A percentile compares a stretch with the other conserved stretches of the same genome.
These are phyloP conservation scores for Melanotaenia boesemani DNA, from an alignment of 2,797 vertebrate genomes.

Conservation along the genomic window DNA sequence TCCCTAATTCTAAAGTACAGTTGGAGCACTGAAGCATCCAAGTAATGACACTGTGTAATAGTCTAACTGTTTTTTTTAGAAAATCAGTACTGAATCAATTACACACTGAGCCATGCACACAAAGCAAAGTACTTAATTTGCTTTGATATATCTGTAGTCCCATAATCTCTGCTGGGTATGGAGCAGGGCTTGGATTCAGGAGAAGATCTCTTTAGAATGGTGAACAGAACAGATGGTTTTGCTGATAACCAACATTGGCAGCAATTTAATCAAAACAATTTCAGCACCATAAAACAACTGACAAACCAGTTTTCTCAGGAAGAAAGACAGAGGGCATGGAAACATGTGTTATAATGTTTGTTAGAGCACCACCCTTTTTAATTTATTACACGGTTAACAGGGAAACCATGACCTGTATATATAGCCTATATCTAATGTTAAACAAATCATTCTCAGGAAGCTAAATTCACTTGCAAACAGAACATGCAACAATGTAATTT, in stretches of 20 bases:
- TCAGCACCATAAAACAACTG: constrained; percentile 4
- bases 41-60: neutral
- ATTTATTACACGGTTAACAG: too few relatives aligned
- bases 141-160: constrained; percentile 42
- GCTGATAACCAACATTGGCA: constrained; percentile 25
- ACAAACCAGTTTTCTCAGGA: neutral
- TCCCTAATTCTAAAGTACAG: too few relatives aligned
- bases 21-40: too few relatives aligned
- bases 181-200: constrained; percentile 22
- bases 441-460: too few relatives aligned
- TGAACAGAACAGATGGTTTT: constrained; percentile 32
- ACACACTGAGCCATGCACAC: constrained; percentile 13
- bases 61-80: neutral
- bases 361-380: too few relatives aligned
- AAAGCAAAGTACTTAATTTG: constrained; percentile 30
- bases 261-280: neutral
- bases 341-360: neutral
- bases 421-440: too few relatives aligned
- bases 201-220: constrained; percentile 53
- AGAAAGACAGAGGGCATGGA: neutral
- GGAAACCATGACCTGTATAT: too few relatives aligned
- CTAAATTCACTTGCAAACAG: too few relatives aligned
- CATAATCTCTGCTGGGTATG: constrained; percentile 40
- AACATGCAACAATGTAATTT: too few relatives aligned
- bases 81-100: neutral